Percentiles rank a stretch among this genome's conserved stretches.
Evolutionary conservation across 2,797 vertebrate species (phyloP).

Genomic region (Rhinichthys osculus): DNA sequence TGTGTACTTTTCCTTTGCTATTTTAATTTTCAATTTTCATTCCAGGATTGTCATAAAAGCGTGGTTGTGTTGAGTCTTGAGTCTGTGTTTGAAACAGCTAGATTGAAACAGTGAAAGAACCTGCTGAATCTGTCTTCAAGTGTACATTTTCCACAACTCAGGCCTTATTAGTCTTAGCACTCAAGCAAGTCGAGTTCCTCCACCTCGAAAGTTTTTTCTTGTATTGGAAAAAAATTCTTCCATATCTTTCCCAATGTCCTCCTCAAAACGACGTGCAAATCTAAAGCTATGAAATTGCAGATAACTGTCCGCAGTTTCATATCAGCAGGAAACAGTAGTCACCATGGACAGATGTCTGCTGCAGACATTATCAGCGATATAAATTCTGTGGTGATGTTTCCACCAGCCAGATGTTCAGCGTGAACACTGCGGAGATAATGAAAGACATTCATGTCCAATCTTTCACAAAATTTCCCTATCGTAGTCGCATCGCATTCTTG

Average conservation of each 20-base stretch:
- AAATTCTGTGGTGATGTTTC: slow-evolving; percentile 55
- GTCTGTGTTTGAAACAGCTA: slow-evolving; percentile 14
- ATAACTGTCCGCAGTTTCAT: slow-evolving; percentile 9
- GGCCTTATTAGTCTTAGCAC: slow-evolving; percentile 25
- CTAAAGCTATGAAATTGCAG: not conserved
- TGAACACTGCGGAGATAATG: slow-evolving; percentile 63
- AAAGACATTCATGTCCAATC: slow-evolving; percentile 60
- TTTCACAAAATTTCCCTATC: not conserved
- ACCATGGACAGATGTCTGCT: slow-evolving; percentile 14
- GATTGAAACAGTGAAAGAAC: slow-evolving; percentile 19
- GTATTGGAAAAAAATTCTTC: slow-evolving; percentile 5
- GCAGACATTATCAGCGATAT: slow-evolving; percentile 40
- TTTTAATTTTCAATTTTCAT: not conserved
- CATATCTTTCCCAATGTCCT: not conserved
- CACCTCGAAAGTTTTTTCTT: not conserved
- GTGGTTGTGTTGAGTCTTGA: not conserved
- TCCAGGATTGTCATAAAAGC: slow-evolving; percentile 21
- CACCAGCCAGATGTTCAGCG: slow-evolving; percentile 45
- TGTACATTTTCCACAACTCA: slow-evolving; percentile 22
- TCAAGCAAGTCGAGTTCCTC: not conserved
- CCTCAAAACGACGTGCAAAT: not conserved
- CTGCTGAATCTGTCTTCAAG: slow-evolving; percentile 13
- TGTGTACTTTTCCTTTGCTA: slow-evolving; percentile 18
- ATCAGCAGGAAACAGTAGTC: slow-evolving; percentile 30
- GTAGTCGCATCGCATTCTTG: slow-evolving; percentile 1